These are phyloP conservation scores for Spatula versicolor DNA, from an alignment of 2,797 vertebrate genomes.

Conservation along the genomic window DNA sequence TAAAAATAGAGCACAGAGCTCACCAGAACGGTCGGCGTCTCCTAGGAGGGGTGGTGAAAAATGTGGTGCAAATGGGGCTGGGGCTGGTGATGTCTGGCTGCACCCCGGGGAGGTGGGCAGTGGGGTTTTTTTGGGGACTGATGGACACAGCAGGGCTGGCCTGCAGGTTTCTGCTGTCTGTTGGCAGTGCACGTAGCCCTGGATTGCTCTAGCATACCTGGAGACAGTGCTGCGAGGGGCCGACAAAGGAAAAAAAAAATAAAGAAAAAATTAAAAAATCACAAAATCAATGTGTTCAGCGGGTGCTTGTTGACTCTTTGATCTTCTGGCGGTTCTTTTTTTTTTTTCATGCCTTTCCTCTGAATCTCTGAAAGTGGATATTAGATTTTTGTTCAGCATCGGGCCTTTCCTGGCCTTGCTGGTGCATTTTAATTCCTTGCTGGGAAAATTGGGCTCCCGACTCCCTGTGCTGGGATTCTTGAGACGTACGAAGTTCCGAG, in stretches of 20 bases:
- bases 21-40: background rate
- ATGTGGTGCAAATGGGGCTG: rapidly evolving
- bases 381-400: background rate
- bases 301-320: background rate
- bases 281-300: background rate
- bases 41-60: background rate
- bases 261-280: no score
- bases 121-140: no score
- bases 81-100: background rate
- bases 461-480: background rate
- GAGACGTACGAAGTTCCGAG: background rate
- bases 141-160: background rate
- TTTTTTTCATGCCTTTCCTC: background rate
- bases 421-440: background rate
- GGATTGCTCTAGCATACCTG: background rate
- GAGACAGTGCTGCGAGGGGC: background rate
- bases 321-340: background rate
- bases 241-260: background rate
- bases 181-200: background rate
- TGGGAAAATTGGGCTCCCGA: background rate
- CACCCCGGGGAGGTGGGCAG: background rate
- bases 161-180: background rate
- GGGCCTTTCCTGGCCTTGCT: background rate
- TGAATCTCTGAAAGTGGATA: background rate
- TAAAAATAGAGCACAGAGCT: slow-evolving; percentile 30